These are phyloP conservation scores for Andricus grossulariae DNA, from an alignment of 1,140 invertebrate genomes.

Conservation along the genomic window DNA sequence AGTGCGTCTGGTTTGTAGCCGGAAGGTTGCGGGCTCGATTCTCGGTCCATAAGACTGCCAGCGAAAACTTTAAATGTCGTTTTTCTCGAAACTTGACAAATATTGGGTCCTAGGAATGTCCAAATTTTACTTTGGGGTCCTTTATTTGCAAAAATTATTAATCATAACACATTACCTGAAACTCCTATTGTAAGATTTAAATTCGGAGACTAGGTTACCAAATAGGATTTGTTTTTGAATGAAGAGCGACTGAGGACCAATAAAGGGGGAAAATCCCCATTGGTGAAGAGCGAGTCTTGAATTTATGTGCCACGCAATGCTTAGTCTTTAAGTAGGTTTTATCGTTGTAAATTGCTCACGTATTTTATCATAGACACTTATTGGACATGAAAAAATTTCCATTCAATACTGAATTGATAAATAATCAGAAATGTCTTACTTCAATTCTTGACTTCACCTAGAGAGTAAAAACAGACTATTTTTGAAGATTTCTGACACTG, in stretches of 20 bases:
- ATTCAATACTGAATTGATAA: not conserved
- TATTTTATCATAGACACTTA: conserved; percentile 33
- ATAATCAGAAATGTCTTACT: not conserved
- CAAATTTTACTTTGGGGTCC: too few relatives aligned
- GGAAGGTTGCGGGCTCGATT: too few relatives aligned
- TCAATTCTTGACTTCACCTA: not conserved
- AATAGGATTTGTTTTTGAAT: not conserved
- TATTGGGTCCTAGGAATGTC: too few relatives aligned
- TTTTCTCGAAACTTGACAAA: too few relatives aligned
- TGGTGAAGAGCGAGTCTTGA: conserved; percentile 17
- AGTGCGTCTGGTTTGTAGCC: too few relatives aligned
- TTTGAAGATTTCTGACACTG: not conserved
- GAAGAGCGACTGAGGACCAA: conserved; percentile 27
- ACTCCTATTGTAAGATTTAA: not conserved
- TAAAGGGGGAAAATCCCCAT: not conserved
- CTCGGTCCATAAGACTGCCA: too few relatives aligned
- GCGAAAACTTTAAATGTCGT: too few relatives aligned
- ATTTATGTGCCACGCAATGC: conserved; percentile 26
- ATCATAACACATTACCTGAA: too few relatives aligned
- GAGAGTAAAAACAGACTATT: conserved; percentile 16
- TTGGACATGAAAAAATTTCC: not conserved
- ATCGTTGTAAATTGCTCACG: conserved; percentile 40
- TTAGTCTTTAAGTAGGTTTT: conserved; percentile 38
- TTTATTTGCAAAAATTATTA: too few relatives aligned
- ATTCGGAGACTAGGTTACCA: not conserved